These are phyloP conservation scores for Columbina picui DNA, from an alignment of 2,113 vertebrate genomes.

Conservation along the genomic window DNA sequence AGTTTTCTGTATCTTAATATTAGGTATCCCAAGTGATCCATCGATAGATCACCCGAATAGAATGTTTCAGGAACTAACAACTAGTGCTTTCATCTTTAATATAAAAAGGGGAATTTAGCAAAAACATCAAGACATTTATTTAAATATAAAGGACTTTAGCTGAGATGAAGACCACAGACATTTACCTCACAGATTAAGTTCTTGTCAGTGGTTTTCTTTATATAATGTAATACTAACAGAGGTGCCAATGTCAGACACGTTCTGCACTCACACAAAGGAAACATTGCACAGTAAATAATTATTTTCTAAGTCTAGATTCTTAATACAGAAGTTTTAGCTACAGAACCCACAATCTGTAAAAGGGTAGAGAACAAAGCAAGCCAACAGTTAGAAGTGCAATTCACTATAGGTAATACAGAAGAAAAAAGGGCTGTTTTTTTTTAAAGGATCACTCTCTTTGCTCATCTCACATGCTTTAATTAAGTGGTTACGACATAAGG, in stretches of 20 bases:
- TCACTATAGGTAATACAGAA: background rate
- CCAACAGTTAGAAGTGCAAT: background rate
- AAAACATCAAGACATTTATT: background rate
- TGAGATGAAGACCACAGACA: background rate
- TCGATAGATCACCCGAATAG: background rate
- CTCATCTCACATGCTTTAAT: background rate
- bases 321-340: background rate
- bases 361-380: background rate
- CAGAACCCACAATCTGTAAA: background rate
- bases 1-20: background rate
- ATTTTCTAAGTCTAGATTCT: background rate
- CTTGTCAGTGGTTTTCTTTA: background rate
- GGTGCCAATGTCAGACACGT: background rate
- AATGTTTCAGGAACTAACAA: background rate
- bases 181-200: background rate
- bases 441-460: background rate
- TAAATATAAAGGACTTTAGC: background rate
- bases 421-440: background rate
- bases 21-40: background rate
- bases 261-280: background rate
- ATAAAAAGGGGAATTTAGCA: background rate
- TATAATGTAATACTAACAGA: background rate
- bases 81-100: background rate
- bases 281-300: background rate
- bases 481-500: background rate